phyloP scores from a whole-genome alignment of 1,140 invertebrate genomes.

The Melitaea cinxia region DNA sequence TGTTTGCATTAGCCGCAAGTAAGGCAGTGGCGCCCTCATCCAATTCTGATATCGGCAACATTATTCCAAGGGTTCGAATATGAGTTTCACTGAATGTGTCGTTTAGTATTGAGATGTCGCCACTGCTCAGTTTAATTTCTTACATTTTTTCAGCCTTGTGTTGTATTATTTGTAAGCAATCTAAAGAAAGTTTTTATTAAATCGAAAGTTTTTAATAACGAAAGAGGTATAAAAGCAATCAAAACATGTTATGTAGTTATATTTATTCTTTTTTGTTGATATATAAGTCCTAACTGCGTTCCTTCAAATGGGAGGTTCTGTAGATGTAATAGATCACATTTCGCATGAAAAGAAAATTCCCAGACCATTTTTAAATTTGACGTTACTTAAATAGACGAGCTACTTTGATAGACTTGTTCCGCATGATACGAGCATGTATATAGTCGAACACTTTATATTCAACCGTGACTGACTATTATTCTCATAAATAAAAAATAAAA shows the following conservation, averaged over 20 bases:
- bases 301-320: no score
- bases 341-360: no score
- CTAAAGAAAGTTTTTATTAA: neutral
- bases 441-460: no score
- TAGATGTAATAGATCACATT: no score
- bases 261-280: neutral
- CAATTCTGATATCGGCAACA: conserved; percentile 71
- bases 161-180: neutral
- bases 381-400: no score
- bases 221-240: conserved; percentile 13
- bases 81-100: conserved; percentile 22
- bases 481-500: no score
- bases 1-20: conserved; percentile 50
- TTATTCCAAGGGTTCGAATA: conserved; percentile 37
- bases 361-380: no score
- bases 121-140: neutral
- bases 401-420: no score
- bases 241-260: neutral
- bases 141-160: neutral
- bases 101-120: conserved; percentile 53
- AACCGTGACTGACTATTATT: no score
- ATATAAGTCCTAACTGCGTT: no score
- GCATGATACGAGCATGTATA: no score
- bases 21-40: conserved; percentile 66
- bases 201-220: neutral